Evolutionary conservation across 2,113 vertebrate genomes (phyloP), one percentile per base, ranked within the genome.

Genomic region (Hiodon tergisus): DNA sequence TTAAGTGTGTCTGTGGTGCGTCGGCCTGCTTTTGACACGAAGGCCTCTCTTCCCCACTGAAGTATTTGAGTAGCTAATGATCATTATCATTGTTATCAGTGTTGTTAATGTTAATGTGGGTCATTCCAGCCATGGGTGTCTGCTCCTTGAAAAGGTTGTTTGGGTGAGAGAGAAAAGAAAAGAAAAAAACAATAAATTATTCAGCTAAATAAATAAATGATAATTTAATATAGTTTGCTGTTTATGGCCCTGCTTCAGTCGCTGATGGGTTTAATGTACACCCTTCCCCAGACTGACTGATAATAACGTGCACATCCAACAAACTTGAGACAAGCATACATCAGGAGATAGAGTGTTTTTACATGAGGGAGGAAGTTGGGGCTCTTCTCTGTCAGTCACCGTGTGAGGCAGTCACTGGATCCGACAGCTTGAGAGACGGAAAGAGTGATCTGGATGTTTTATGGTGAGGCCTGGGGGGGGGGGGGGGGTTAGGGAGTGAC

Each of bases 121-220:
- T 88, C 79, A 82, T 77, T 79, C 83, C 82, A 76, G 74, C 82
- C 84, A 85, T 85, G 86, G 87, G 83, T 81, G 82, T 86, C 83
- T 78, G 82, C 81, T 82, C 10, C 13, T 11, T 17, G 81, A 83
- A 86, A 88, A 89, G 86, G 86, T 87, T 73, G 86, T 91, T 88
- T 86, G 82, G 85, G 88, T 31, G 31, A 31, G 31, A 31, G 31
- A 31, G 31, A 31, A 31, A 31, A 31, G 31, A 31, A 31, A 31
- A 31, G n/a, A n/a, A 31, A 89, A 90, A 91, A 88, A 89, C 86
- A 87, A 84, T 91, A 85, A 90, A 91, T 91, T 81, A 91, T 91
- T 91, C 81, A 91, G 78, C 57, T 52, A 65, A 62, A 87, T 90
- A 83, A 90, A 91, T 91, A 91, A 91, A 85, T 91, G 88, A 90